Percentiles rank a stretch among this genome's conserved stretches.
Conservation (phyloP, 2,113 vertebrate species). For the Leptosomus discolor region DNA sequence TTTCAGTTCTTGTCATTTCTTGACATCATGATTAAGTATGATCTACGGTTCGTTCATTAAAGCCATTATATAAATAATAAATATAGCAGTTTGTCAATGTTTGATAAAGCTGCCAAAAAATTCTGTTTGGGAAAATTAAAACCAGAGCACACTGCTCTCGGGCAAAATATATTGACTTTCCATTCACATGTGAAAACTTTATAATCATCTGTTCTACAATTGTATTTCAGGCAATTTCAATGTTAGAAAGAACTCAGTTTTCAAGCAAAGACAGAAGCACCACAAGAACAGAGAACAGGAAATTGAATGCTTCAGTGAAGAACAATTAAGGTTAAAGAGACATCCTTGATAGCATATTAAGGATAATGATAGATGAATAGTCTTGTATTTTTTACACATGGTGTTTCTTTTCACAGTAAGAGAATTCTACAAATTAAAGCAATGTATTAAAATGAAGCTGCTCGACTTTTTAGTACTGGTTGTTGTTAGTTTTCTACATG, state of each 20-base stretch:
- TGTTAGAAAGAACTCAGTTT: background rate
- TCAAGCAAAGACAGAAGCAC: background rate
- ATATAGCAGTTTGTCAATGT: constrained; percentile 43
- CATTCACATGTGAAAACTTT: background rate
- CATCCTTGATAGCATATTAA: background rate
- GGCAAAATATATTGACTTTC: background rate
- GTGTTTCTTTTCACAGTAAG: background rate
- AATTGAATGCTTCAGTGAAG: constrained; percentile 40
- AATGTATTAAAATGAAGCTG: constrained; percentile 17
- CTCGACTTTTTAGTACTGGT: background rate
- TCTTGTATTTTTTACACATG: background rate
- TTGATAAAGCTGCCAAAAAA: constrained; percentile 48
- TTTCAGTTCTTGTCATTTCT: constrained; percentile 51
- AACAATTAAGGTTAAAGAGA: constrained; percentile 47
- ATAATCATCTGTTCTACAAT: background rate
- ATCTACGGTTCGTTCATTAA: constrained; percentile 54
- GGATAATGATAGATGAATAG: constrained; percentile 9
- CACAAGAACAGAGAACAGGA: background rate
- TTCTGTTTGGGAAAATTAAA: background rate
- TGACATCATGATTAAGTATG: constrained; percentile 41
- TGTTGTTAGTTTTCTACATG: background rate
- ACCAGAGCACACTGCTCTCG: background rate
- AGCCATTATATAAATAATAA: constrained; percentile 59
- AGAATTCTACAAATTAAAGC: background rate
- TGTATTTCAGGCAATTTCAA: background rate